These are phyloP conservation scores for Strigamia maritima DNA, from an alignment of 2,888 invertebrate genomes.

Conservation along the genomic window DNA sequence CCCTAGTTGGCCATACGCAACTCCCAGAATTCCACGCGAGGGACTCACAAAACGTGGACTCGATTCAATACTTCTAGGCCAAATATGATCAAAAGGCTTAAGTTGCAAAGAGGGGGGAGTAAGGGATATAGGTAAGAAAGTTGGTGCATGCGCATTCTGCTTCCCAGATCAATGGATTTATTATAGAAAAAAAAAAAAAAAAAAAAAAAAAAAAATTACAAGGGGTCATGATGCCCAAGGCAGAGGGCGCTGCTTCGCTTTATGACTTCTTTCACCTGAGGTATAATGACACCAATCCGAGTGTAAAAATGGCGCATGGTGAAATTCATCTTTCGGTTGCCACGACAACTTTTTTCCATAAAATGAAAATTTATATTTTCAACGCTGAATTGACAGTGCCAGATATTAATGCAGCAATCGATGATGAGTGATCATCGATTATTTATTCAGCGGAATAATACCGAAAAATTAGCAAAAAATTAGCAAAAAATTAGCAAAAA, in stretches of 20 bases:
- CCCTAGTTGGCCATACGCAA: not conserved
- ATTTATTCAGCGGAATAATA: too few species aligned
- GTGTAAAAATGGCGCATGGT: not conserved
- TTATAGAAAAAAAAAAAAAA: not conserved
- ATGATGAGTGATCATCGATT: not conserved
- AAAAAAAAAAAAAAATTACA: not conserved
- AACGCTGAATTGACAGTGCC: not conserved
- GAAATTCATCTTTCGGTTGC: not conserved
- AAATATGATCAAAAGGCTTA: slow-evolving; percentile 20
- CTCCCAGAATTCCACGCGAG: slow-evolving; percentile 16
- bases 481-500: too few species aligned
- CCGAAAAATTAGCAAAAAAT: too few species aligned
- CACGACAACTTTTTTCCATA: not conserved
- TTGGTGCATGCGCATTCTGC: not conserved
- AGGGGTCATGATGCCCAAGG: not conserved
- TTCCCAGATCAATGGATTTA: not conserved
- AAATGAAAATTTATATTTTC: not conserved
- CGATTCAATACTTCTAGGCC: slow-evolving; percentile 16
- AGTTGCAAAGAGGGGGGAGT: not conserved
- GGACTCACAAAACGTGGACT: slow-evolving; percentile 19
- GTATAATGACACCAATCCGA: not conserved
- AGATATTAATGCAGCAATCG: not conserved
- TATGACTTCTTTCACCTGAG: not conserved
- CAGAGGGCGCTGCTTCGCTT: not conserved
- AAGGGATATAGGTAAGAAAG: not conserved